Conservation (phyloP, 2,888 invertebrate genomes). For the Drosophila peninsularis region DNA sequence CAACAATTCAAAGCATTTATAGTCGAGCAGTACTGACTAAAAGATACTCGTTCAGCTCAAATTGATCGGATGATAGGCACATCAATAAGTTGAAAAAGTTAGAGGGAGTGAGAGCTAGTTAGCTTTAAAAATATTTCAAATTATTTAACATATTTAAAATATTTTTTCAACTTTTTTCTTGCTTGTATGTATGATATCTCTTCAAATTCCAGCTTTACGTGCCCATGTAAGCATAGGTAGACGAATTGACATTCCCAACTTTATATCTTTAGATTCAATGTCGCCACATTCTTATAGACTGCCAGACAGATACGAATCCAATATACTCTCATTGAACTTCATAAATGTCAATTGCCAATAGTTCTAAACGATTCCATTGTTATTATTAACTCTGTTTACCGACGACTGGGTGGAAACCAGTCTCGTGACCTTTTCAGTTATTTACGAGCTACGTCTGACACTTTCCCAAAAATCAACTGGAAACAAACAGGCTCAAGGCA, state of each 20-base stretch:
- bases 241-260: too few relatives aligned
- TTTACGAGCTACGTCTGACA: not conserved
- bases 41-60: not conserved
- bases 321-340: too few relatives aligned
- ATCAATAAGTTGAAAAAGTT: too few relatives aligned
- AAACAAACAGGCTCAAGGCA: slow-evolving; percentile 5
- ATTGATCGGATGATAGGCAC: not conserved
- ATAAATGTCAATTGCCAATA: not conserved
- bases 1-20: not conserved
- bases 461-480: slow-evolving; percentile 1
- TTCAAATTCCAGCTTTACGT: too few relatives aligned
- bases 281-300: not conserved
- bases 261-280: not conserved
- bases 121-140: too few relatives aligned
- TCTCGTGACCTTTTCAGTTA: slow-evolving; percentile 5
- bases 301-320: too few relatives aligned
- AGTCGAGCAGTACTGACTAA: not conserved
- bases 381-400: not conserved
- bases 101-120: too few relatives aligned
- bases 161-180: too few relatives aligned
- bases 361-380: not conserved
- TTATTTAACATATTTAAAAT: too few relatives aligned
- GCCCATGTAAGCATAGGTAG: too few relatives aligned
- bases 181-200: too few relatives aligned
- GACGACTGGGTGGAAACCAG: not conserved